Base-by-base conservation (phyloP, 2,113 vertebrate genomes). In the Origma solitaria region DNA sequence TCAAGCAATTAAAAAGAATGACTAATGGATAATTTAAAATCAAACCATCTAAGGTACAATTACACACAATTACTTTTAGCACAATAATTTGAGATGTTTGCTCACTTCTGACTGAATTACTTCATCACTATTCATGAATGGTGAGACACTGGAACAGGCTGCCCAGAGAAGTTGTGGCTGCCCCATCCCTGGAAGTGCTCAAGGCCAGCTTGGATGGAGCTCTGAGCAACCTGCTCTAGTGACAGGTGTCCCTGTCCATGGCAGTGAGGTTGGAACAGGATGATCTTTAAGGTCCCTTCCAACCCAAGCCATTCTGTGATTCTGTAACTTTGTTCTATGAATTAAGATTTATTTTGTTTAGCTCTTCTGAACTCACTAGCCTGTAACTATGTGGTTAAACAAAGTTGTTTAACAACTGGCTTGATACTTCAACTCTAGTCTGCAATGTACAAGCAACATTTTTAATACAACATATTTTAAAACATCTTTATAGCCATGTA, bases 201-300 rank as follows among this genome's bases (percentile, higher is more conserved):
- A 42, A 20, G 31, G n/a, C 2, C 47, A 76, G 62, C 3, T 0
- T 83, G 22, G 35, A 42, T 19, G 8, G 4, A 3, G 18, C 35
- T 61, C 27, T 56, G 40, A 60, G n/a, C 21, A 82, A 9, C 47
- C n/a, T 31, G 15, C 6, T 8, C 7, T 16, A 5, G 25, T 33
- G 22, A 4, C 2, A 82, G 7, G 8, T 49, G 25, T 42, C 47
- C 35, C 25, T 69, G 70, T 25, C 30, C n/a, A 47, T 19, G 4
- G 40, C 54, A 82, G 10, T 0, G 9, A 17, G 4, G 5, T 4
- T 35, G 42, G 42, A 61, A 47, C 25, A 22, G 33, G 10, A 37
- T 42, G 8, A 70, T 69, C 25, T 28, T 70, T 24, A 77, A 56
- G 35, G 18, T 62, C 7, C 27, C 31, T 70, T 70, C 31, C 22